These are phyloP conservation scores for Aerospiza tachiro DNA, from an alignment of 2,797 vertebrate species.

Conservation along the genomic window DNA sequence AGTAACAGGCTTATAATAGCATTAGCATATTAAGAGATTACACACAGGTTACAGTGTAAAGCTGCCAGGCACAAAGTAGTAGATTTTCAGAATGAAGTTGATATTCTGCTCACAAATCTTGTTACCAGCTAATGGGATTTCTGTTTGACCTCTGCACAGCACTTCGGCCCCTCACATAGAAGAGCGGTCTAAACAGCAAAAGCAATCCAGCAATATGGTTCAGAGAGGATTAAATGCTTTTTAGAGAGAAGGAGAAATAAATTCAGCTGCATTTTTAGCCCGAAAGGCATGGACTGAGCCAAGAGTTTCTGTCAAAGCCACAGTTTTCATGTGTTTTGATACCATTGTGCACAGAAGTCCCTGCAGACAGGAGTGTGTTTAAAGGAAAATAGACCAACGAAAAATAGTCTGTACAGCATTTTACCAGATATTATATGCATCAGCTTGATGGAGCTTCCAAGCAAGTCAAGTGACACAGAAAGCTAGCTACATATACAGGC, in stretches of 20 bases:
- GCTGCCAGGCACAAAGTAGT: not conserved
- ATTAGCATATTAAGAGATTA: constrained; percentile 65
- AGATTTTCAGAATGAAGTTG: constrained; percentile 36
- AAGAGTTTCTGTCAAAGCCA: not conserved
- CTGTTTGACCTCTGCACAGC: constrained; percentile 21
- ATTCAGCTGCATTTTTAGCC: not conserved
- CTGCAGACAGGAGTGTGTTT: not conserved
- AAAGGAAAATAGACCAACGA: not conserved
- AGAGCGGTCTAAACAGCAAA: not conserved
- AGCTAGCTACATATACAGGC: not conserved
- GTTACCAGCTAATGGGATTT: constrained; percentile 65
- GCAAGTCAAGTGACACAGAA: not conserved
- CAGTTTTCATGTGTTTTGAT: not conserved
- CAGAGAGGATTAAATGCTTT: constrained; percentile 9
- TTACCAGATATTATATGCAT: not conserved
- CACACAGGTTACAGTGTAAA: not conserved
- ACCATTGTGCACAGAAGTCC: not conserved
- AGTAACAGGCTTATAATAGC: constrained; percentile 31
- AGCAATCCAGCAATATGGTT: not conserved
- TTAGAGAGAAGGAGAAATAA: not conserved
- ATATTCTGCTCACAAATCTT: constrained; percentile 51
- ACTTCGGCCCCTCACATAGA: not conserved
- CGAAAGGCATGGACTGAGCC: not conserved
- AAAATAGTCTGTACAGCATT: not conserved
- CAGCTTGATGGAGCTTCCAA: not conserved